phyloP scores from a whole-genome alignment of 2,113 vertebrate species.

The Vireo altiloquus region DNA sequence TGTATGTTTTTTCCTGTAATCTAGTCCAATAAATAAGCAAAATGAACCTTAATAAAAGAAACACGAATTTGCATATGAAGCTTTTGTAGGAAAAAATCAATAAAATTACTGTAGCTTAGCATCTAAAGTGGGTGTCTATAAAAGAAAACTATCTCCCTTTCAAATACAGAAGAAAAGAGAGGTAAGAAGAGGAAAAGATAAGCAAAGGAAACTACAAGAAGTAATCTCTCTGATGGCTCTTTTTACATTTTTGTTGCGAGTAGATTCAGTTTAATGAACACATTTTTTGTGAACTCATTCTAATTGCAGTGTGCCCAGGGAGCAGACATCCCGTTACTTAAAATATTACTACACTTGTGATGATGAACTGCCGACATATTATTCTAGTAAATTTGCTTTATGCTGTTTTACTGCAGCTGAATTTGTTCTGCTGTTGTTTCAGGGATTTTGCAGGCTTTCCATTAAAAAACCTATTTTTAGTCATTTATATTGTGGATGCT shows the following conservation, averaged over 20 bases:
- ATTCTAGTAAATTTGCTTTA: conserved; percentile 4
- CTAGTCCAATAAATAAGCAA: background rate
- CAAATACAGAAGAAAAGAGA: background rate
- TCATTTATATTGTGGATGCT: background rate
- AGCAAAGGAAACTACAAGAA: background rate
- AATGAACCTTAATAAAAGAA: background rate
- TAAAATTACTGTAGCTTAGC: background rate
- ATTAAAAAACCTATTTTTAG: background rate
- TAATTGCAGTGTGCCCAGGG: conserved; percentile 16
- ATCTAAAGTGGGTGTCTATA: background rate
- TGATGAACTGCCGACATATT: background rate
- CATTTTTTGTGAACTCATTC: background rate
- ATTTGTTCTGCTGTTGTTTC: background rate
- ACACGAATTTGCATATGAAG: background rate
- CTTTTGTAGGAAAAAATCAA: background rate
- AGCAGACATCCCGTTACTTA: background rate
- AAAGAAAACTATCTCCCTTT: background rate
- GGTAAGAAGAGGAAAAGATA: background rate
- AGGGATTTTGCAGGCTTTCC: background rate
- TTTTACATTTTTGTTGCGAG: background rate
- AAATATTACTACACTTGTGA: background rate
- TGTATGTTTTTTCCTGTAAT: background rate
- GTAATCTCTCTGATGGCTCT: background rate
- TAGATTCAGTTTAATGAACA: conserved; percentile 14
- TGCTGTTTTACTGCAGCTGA: background rate